Evolutionary conservation across 2,113 vertebrate genomes (phyloP).

Genomic region (Syrrhaptes paradoxus): DNA sequence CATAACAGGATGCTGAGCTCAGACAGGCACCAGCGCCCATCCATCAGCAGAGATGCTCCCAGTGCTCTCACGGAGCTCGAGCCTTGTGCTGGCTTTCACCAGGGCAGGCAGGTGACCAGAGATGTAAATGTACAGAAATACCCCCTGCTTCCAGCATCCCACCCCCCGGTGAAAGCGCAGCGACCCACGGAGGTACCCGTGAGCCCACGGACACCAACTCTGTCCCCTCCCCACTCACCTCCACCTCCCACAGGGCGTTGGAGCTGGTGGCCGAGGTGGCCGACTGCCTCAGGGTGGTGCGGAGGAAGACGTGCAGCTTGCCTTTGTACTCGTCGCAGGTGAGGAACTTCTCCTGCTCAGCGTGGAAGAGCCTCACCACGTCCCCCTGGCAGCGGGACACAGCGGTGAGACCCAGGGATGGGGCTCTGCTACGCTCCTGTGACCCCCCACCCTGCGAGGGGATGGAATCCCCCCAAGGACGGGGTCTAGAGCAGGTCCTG

Average conservation of each 20-base stretch:
- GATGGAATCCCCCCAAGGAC: not conserved
- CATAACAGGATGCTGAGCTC: fast-evolving
- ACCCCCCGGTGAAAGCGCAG: fast-evolving
- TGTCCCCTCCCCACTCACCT: slow-evolving; percentile 73
- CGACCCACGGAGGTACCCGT: fast-evolving
- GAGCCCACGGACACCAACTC: fast-evolving
- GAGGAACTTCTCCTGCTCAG: slow-evolving; percentile 97
- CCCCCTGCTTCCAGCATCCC: no score
- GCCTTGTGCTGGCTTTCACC: not conserved
- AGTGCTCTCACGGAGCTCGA: not conserved
- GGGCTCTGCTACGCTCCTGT: not conserved
- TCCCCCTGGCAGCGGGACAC: slow-evolving; percentile 81
- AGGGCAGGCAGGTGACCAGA: not conserved
- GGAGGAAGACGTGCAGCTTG: slow-evolving; percentile 91
- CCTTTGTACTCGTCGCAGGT: slow-evolving; percentile 94
- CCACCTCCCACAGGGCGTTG: slow-evolving; percentile 97
- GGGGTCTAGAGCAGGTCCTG: not conserved
- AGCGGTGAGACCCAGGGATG: not conserved
- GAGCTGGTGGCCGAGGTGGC: slow-evolving; percentile 97
- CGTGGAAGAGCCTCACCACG: slow-evolving; percentile 93
- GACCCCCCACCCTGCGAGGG: no score
- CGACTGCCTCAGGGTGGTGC: slow-evolving; percentile 92
- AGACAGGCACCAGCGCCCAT: not conserved
- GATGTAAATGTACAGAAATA: not conserved
- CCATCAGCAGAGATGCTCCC: not conserved